Evolutionary conservation across 2,888 invertebrate species (phyloP), one percentile per base, ranked within the genome.

Genomic region (Drosophila sordidula): DNA sequence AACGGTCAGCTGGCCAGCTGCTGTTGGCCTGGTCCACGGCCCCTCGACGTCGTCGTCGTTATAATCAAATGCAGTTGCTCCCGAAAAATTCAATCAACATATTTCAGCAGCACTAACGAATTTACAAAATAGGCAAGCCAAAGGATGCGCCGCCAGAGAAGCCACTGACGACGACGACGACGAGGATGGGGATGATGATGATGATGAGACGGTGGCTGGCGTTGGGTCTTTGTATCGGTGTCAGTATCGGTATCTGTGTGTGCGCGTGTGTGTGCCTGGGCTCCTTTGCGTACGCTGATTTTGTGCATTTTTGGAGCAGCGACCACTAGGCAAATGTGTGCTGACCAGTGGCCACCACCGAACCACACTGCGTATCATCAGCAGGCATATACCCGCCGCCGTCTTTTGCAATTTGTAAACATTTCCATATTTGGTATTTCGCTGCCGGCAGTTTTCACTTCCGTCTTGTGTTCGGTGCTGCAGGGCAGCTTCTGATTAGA

Each of bases 51-150:
- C 56, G 63, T 55, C 61, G 79, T 77, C 81, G 75, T 82, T 81
- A 75, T 85, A 85, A 89, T 89, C 84, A 85, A 85, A 89, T 84
- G 89, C 84, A 85, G 84, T 84, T 88, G 87, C 89, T 87, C 89
- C 89, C 89, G 87, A 89, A 89, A 85, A 87, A 87, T 87, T 89
- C 88, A 88, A 89, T 88, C 88, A 88, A 88, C 88, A 88, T 88
- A 88, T 88, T 89, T 89, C 89, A 87, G 86, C 88, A 82, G 89
- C 88, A 88, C 88, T 88, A 88, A 88, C 89, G 88, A 88, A 88
- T 88, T 88, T 89, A 87, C 89, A 83, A 89, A 89, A 89, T 88
- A 89, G 88, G 88, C 88, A 87, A 82, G 59, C 83, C 89, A 89
- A 89, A 89, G 88, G 86, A 87, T 87, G 78, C 75, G 78, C 85